phyloP scores from a whole-genome alignment of 1,140 invertebrate species.

The Hypothenemus hampei region DNA sequence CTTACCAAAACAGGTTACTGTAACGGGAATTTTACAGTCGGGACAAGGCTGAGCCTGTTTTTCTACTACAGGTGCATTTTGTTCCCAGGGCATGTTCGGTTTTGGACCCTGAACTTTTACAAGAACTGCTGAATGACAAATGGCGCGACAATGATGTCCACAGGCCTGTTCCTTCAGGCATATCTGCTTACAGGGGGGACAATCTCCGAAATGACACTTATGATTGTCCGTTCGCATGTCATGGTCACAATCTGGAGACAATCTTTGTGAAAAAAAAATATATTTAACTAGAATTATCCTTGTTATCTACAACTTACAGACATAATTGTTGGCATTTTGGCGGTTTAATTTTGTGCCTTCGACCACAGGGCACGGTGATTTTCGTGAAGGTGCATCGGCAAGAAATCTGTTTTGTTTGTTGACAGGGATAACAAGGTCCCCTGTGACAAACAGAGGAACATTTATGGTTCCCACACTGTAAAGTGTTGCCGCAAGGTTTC shows the following conservation, averaged over 20 bases:
- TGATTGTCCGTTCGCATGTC: conserved; percentile 64
- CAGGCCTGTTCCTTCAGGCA: conserved; percentile 66
- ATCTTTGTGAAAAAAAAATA: conserved; percentile 45
- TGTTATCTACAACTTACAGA: conserved; percentile 47
- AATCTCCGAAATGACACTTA: conserved; percentile 81
- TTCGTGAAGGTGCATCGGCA: conserved; percentile 79
- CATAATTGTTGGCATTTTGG: conserved; percentile 73
- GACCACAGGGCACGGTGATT: conserved; percentile 80
- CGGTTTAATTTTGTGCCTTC: conserved; percentile 68
- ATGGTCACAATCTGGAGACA: conserved; percentile 75
- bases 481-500: conserved; percentile 74
- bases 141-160: conserved; percentile 66
- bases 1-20: conserved; percentile 60
- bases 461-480: conserved; percentile 86
- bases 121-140: conserved; percentile 77
- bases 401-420: conserved; percentile 66
- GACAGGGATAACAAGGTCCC: conserved; percentile 89
- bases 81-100: conserved; percentile 72
- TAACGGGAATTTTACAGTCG: conserved; percentile 63
- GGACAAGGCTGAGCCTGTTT: conserved; percentile 64
- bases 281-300: background rate
- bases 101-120: conserved; percentile 59
- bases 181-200: conserved; percentile 73
- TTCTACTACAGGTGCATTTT: conserved; percentile 51
- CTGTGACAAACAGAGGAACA: conserved; percentile 80